Conservation (phyloP, 2,888 invertebrate species). For the Diarsia brunnea region DNA sequence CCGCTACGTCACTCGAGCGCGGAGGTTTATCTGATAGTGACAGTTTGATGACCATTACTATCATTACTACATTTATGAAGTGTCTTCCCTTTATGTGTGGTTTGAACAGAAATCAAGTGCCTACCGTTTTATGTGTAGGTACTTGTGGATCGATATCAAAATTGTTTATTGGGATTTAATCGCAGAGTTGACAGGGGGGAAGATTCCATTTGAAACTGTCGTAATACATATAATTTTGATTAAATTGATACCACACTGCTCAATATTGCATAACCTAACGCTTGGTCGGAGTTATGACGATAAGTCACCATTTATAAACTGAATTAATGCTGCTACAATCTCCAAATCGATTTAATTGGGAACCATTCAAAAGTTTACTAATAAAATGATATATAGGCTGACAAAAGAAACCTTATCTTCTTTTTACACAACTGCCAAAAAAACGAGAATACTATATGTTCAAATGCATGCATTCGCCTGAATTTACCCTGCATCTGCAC, state of each 20-base stretch:
- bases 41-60: slow-evolving; percentile 58
- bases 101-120: slow-evolving; percentile 24
- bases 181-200: slow-evolving; percentile 51
- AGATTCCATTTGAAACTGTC: slow-evolving; percentile 62
- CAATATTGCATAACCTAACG: slow-evolving; percentile 20
- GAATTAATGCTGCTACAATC: not conserved
- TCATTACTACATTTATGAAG: slow-evolving; percentile 41
- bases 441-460: too few species aligned
- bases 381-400: too few species aligned
- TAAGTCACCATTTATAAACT: not conserved
- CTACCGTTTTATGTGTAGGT: not conserved
- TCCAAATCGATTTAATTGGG: not conserved
- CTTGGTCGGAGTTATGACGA: not conserved
- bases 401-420: not conserved
- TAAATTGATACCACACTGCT: slow-evolving; percentile 32
- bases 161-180: slow-evolving; percentile 45
- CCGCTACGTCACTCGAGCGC: slow-evolving; percentile 77
- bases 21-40: slow-evolving; percentile 62
- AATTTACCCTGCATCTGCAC: not conserved
- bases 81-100: slow-evolving; percentile 17
- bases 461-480: too few species aligned
- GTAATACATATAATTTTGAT: slow-evolving; percentile 40
- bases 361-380: too few species aligned
- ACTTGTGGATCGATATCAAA: slow-evolving; percentile 31
- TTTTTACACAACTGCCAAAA: not conserved